A percentile compares a stretch with the other conserved stretches of the same genome.
Conservation (phyloP, 2,888 invertebrate species). For the Acleris laterana region DNA sequence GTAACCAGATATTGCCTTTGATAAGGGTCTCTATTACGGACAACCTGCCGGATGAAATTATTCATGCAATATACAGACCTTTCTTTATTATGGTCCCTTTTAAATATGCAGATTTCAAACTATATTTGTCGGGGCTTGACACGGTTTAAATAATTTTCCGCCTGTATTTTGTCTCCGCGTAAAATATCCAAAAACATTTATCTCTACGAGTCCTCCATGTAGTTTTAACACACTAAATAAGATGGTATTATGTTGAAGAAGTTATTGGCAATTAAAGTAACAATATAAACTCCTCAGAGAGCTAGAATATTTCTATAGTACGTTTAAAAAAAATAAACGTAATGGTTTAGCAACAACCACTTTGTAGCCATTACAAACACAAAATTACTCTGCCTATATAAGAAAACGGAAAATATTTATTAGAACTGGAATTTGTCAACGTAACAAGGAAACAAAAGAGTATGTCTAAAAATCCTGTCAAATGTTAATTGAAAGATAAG, state of each 20-base stretch:
- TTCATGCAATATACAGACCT: conserved; percentile 48
- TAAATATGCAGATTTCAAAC: conserved; percentile 25
- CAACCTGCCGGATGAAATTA: conserved; percentile 44
- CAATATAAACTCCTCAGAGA: too few relatives aligned
- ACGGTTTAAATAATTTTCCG: too few relatives aligned
- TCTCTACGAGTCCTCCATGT: too few relatives aligned
- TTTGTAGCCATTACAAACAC: conserved; percentile 24
- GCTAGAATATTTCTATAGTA: too few relatives aligned
- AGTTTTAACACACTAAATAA: too few relatives aligned
- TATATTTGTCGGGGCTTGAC: conserved; percentile 20
- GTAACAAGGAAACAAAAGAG: conserved; percentile 30
- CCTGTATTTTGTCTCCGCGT: too few relatives aligned
- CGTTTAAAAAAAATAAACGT: too few relatives aligned
- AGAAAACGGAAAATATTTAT: conserved; percentile 24
- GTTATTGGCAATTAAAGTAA: too few relatives aligned
- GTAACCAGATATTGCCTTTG: conserved; percentile 52
- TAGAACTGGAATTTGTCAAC: conserved; percentile 21
- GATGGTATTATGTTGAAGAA: too few relatives aligned
- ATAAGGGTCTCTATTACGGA: conserved; percentile 49
- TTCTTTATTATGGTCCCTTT: conserved; percentile 37
- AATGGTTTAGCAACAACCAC: too few relatives aligned
- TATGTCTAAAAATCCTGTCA: conserved; percentile 46
- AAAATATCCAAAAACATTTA: too few relatives aligned
- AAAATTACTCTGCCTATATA: not conserved
- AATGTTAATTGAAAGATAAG: conserved; percentile 70